Conservation (phyloP, 2,797 vertebrate genomes). For the Scleropages formosus region DNA sequence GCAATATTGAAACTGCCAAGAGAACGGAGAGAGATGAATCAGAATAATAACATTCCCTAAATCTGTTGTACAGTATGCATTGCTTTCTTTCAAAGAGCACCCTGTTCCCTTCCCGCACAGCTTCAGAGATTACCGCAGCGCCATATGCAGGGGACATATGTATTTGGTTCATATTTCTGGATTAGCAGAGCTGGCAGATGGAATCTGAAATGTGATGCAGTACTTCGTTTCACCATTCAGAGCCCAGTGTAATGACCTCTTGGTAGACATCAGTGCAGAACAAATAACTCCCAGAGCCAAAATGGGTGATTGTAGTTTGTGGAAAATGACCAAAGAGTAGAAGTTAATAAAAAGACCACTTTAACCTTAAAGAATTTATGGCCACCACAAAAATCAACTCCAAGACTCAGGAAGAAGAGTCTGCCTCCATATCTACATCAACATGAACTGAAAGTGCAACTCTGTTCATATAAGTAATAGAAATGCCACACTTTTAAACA, state of each 20-base stretch:
- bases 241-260: conserved; percentile 67
- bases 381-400: background rate
- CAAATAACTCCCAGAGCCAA: conserved; percentile 52
- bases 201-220: conserved; percentile 63
- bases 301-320: conserved; percentile 56
- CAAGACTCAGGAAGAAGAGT: background rate
- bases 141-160: conserved; percentile 63
- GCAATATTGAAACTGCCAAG: conserved; percentile 6
- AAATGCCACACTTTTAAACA: background rate
- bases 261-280: conserved; percentile 60
- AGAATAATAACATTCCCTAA: conserved; percentile 41
- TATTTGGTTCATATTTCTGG: conserved; percentile 57
- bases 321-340: conserved; percentile 51
- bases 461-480: background rate
- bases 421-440: background rate
- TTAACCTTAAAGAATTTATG: background rate
- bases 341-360: background rate
- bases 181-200: conserved; percentile 66
- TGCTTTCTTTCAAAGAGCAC: conserved; percentile 48
- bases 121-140: conserved; percentile 55
- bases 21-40: conserved; percentile 37
- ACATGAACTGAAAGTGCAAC: background rate
- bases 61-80: conserved; percentile 37
- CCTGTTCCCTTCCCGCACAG: conserved; percentile 35
- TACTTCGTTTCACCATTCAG: conserved; percentile 61